phyloP scores from a whole-genome alignment of 2,797 vertebrate genomes.

The Thripadectes ignobilis region DNA sequence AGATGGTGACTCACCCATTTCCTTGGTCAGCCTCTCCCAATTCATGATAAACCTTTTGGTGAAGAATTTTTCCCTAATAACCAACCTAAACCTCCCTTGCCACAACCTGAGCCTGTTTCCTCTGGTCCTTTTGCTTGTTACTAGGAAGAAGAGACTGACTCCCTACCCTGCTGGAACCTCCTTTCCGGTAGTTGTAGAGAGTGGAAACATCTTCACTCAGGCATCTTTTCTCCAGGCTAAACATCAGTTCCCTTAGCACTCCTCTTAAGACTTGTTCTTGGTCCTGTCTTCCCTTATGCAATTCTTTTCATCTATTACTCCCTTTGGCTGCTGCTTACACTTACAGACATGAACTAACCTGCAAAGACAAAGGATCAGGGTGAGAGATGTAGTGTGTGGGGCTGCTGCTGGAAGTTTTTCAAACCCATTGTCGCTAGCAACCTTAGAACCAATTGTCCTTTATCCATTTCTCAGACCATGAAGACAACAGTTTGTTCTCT shows the following conservation, averaged over 20 bases:
- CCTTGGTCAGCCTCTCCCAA: not conserved
- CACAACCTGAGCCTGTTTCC: not conserved
- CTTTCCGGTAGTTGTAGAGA: not conserved
- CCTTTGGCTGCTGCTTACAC: not conserved
- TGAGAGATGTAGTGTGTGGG: not conserved
- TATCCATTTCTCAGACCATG: not conserved
- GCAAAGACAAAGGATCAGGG: not conserved
- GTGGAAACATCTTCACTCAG: not conserved
- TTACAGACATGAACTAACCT: not conserved
- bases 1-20: fast-evolving
- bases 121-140: not conserved
- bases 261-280: not conserved
- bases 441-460: not conserved
- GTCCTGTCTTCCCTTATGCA: not conserved
- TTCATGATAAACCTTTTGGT: not conserved
- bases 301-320: not conserved
- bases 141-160: not conserved
- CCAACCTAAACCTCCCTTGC: not conserved
- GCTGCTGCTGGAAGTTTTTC: not conserved
- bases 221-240: not conserved
- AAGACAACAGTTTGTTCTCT: not conserved
- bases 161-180: no score
- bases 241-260: not conserved
- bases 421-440: no score
- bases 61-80: not conserved